Base-by-base conservation (phyloP, 1,140 invertebrate species). In the Pachypeltis micranthus region DNA sequence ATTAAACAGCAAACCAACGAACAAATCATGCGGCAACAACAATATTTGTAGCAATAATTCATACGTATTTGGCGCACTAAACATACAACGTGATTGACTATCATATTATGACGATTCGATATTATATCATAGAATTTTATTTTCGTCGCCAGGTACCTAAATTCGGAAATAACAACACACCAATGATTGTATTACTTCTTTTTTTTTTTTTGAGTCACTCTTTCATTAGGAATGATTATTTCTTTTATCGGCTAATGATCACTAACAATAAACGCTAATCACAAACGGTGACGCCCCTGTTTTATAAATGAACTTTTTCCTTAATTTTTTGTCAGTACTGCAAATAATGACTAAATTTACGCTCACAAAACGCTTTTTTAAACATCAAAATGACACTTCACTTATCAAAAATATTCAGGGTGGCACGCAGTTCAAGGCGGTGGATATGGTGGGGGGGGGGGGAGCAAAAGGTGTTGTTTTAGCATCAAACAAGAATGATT, bases 51-150 rank as follows among this genome's bases (percentile, higher is more conserved):
- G 23, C 23, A 51, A 51, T 51, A 51, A 51, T 21, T 21, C 47
- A n/a, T 51, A 51, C 47, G 21, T 51, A 51, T 16, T 51, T 51
- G 12, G 10, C 4, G 47, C 12, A 51, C 23, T 51, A 51, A 51
- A 51, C 23, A 51, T 51, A 51, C 47, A 51, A 10, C 23, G 47
- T 51, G 47, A 51, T 51, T 21, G 47, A 51, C 12, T 51, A 51
- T 51, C 47, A 16, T 51, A 51, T n/a, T 21, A 51, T 51, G 47
- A 51, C 31, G 47, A 51, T 51, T 51, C 23, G 47, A 51, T 51
- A 51, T 51, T 14, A 39, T 39, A 39, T 39, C 16, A 51, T 51
- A 51, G 12, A 51, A 21, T 16, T 51, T 51, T 51, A 51, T 51
- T 51, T 51, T 51, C 47, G 23, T 16, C 47, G 23, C 12, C 23